These are phyloP conservation scores for Phalacrocorax carbo DNA, from an alignment of 2,113 vertebrate genomes.

Conservation along the genomic window DNA sequence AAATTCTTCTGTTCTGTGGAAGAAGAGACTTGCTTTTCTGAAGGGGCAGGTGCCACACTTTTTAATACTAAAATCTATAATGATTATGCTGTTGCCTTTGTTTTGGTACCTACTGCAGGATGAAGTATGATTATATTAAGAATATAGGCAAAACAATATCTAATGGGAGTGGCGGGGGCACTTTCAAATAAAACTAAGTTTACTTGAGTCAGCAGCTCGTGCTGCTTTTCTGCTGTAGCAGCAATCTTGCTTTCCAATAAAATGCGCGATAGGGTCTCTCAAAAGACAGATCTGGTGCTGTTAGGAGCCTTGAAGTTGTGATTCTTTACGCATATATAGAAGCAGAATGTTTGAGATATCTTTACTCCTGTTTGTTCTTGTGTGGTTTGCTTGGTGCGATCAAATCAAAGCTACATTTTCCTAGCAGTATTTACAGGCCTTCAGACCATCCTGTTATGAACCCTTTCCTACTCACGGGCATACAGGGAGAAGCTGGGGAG, in stretches of 20 bases:
- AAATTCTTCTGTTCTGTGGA: background rate
- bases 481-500: background rate
- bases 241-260: background rate
- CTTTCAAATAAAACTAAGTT: background rate
- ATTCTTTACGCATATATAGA: rapidly evolving
- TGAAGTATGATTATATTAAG: background rate
- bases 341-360: rapidly evolving
- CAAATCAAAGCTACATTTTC: background rate
- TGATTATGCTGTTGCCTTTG: background rate
- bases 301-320: background rate
- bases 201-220: background rate
- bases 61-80: background rate
- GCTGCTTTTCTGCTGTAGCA: background rate
- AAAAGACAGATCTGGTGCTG: background rate
- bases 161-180: background rate
- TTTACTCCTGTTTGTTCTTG: background rate
- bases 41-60: background rate
- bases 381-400: background rate
- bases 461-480: background rate
- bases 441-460: rapidly evolving
- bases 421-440: background rate
- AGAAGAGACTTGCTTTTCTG: background rate
- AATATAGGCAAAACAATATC: background rate
- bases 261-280: background rate
- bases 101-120: background rate